A percentile compares a stretch with the other conserved stretches of the same genome.
phyloP scores from a whole-genome alignment of 2,797 vertebrate species.

The Cynodonichthys magdalenae region DNA sequence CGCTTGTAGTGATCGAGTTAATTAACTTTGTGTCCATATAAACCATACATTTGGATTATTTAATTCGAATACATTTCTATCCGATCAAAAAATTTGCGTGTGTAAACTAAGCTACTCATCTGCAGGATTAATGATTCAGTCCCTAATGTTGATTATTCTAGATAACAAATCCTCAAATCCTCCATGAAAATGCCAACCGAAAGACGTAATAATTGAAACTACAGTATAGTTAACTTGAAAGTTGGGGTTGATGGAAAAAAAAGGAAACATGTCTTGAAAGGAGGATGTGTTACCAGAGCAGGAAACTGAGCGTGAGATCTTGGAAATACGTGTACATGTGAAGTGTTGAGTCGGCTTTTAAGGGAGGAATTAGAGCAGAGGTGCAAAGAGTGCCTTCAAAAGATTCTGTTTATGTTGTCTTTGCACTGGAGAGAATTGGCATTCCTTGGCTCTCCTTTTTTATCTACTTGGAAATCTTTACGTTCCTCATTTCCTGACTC shows the following conservation, averaged over 20 bases:
- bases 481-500: conserved; percentile 14
- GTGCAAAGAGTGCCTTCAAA: conserved; percentile 49
- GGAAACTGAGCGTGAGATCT: conserved; percentile 32
- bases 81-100: too few relatives aligned
- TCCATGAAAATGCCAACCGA: background rate
- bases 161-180: background rate
- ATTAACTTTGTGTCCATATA: too few relatives aligned
- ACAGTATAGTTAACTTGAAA: background rate
- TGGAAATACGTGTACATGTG: conserved; percentile 42
- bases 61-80: too few relatives aligned
- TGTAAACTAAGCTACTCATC: too few relatives aligned
- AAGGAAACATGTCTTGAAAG: conserved; percentile 10
- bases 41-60: too few relatives aligned
- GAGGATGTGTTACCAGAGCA: conserved; percentile 20
- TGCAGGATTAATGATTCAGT: background rate
- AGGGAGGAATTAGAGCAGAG: conserved; percentile 44
- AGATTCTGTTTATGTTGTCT: conserved; percentile 59
- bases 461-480: conserved; percentile 49
- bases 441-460: conserved; percentile 37
- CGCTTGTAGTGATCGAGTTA: too few relatives aligned
- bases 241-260: conserved; percentile 13
- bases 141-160: background rate
- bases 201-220: background rate
- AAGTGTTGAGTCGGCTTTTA: conserved; percentile 57
- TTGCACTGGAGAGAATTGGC: conserved; percentile 43